These are phyloP conservation scores for Tautogolabrus adspersus DNA, from an alignment of 2,113 vertebrate genomes.

Conservation along the genomic window DNA sequence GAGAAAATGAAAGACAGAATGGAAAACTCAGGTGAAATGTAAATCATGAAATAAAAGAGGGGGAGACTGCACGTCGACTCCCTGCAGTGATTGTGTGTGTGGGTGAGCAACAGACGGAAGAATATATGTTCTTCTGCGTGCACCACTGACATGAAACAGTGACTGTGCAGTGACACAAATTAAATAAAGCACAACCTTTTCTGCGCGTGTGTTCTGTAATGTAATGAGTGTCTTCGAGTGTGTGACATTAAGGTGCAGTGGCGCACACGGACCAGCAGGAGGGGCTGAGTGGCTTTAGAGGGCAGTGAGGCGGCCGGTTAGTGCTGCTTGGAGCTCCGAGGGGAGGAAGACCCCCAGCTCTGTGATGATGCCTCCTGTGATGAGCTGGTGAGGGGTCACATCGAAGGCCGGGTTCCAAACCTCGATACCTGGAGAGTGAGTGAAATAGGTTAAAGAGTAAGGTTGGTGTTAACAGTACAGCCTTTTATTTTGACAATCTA, in stretches of 20 bases:
- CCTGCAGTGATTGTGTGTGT: slow-evolving; percentile 42
- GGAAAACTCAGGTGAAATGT: background rate
- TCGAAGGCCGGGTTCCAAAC: slow-evolving; percentile 96
- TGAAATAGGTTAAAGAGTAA: background rate
- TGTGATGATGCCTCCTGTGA: slow-evolving; percentile 93
- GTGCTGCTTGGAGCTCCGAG: slow-evolving; percentile 86
- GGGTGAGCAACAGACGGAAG: slow-evolving; percentile 34
- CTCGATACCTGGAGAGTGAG: slow-evolving; percentile 83
- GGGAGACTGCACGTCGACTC: slow-evolving; percentile 48
- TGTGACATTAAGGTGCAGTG: slow-evolving; percentile 66
- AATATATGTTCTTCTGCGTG: slow-evolving; percentile 42
- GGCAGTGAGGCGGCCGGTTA: slow-evolving; percentile 87
- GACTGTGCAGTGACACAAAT: slow-evolving; percentile 48
- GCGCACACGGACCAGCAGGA: slow-evolving; percentile 59
- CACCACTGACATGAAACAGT: slow-evolving; percentile 59
- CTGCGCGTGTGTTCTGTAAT: slow-evolving; percentile 35
- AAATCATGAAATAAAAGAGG: slow-evolving; percentile 18
- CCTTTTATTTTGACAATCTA: background rate
- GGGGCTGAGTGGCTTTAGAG: slow-evolving; percentile 71
- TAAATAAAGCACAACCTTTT: slow-evolving; percentile 38
- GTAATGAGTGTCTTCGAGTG: slow-evolving; percentile 54
- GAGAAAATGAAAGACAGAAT: slow-evolving; percentile 22
- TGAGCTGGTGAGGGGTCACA: slow-evolving; percentile 91
- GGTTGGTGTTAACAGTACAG: background rate
- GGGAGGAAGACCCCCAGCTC: slow-evolving; percentile 91